These are phyloP conservation scores for Leucophenga varia DNA, from an alignment of 1,140 invertebrate genomes.

Conservation along the genomic window DNA sequence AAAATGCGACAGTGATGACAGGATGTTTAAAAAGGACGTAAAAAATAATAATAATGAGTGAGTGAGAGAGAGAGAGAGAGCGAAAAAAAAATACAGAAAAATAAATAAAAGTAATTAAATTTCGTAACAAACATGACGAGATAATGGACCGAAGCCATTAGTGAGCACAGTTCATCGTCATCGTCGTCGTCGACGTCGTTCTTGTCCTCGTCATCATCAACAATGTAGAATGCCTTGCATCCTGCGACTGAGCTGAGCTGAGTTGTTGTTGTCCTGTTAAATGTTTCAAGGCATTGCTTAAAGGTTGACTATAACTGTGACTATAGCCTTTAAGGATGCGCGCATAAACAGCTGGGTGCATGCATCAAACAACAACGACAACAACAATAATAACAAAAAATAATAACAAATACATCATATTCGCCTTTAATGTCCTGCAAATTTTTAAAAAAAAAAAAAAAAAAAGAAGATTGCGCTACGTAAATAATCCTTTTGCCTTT, in stretches of 20 bases:
- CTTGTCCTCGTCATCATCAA: constrained; percentile 14
- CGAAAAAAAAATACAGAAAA: constrained; percentile 23
- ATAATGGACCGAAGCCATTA: constrained; percentile 56
- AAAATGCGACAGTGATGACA: not conserved
- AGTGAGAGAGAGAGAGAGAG: no score
- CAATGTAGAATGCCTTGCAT: no score
- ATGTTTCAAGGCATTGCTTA: no score
- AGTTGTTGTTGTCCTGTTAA: constrained; percentile 2
- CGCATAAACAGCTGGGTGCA: no score
- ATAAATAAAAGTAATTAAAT: constrained; percentile 57
- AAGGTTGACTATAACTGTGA: no score
- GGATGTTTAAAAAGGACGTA: constrained; percentile 12
- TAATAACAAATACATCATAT: constrained; percentile 7
- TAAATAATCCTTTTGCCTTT: constrained; percentile 24
- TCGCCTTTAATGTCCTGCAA: constrained; percentile 22
- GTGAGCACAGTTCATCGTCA: constrained; percentile 20
- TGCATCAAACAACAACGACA: no score
- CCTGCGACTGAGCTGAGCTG: constrained; percentile 16
- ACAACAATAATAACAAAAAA: constrained; percentile 12
- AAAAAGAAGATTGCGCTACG: constrained; percentile 15
- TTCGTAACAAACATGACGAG: constrained; percentile 56
- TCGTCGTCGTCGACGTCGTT: constrained; percentile 16
- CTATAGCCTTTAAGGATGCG: no score
- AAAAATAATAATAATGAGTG: constrained; percentile 3
- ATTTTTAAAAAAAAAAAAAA: constrained; percentile 19